These are phyloP conservation scores for Lindbergichthys nudifrons DNA, from an alignment of 2,797 vertebrate species.

Conservation along the genomic window DNA sequence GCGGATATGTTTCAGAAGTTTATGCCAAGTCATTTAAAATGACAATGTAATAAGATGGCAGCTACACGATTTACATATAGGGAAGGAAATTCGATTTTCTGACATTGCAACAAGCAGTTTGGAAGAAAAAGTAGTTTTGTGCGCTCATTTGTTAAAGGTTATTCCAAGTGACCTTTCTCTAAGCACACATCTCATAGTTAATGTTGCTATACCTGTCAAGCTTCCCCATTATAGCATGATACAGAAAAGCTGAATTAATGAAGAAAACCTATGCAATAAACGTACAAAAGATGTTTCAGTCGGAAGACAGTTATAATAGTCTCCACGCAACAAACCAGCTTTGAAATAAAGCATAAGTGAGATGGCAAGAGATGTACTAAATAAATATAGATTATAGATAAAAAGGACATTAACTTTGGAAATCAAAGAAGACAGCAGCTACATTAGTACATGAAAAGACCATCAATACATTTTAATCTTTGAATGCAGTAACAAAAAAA, in stretches of 20 bases:
- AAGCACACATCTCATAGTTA: neutral
- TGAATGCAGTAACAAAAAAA: no score
- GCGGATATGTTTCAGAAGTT: constrained; percentile 5
- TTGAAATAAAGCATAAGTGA: neutral
- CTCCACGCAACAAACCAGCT: neutral
- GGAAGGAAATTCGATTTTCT: neutral
- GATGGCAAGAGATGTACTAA: neutral
- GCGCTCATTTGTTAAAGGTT: neutral
- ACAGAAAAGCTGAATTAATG: no score
- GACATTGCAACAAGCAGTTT: neutral
- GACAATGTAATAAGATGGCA: constrained; percentile 8
- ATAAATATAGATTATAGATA: neutral
- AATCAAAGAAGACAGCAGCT: neutral
- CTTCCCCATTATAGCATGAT: no score
- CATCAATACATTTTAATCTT: no score
- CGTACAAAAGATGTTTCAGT: neutral
- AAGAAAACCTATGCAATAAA: no score
- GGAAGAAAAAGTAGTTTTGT: neutral
- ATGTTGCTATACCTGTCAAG: no score
- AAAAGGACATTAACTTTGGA: neutral
- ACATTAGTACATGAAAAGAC: neutral
- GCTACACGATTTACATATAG: neutral
- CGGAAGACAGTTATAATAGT: neutral
- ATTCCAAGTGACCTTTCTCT: neutral
- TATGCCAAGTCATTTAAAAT: neutral